Evolutionary conservation across 2,113 vertebrate genomes (phyloP), one percentile per base, ranked within the genome.

Genomic region (Argyrosomus japonicus): DNA sequence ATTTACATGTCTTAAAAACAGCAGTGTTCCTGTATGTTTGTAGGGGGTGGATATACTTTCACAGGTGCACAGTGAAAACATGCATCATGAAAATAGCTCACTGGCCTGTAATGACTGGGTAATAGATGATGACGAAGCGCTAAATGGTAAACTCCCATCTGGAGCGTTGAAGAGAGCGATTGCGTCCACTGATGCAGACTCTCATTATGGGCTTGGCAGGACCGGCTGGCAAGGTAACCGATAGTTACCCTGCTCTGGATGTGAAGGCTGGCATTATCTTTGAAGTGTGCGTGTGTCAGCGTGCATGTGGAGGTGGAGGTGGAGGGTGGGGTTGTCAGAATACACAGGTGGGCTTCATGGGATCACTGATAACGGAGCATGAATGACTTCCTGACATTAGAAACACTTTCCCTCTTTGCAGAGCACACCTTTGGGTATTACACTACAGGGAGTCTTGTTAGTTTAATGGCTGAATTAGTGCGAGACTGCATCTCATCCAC

Each of bases 151-250:
- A 80, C 82, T 88, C 82, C 82, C 90, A 91, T 89, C 87, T 92
- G 91, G 80, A 82, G 36, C 14, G 21, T 14, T 73, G 81, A 71
- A 77, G 88, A 63, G 68, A 88, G 77, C 6, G 60, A 84, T 61
- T 65, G 71, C 65, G 43, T 83, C 57, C 79, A 70, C 85, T 47
- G 89, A 79, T 53, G 71, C 70, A 86, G 62, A 87, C 87, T 77
- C 74, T 93, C 64, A 94, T 95, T 95, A 93, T 84, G 91, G 93
- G 87, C 86, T 89, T 60, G 76, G 84, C 85, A 72, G 68, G 58
- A 82, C 69, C 53, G 73, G 50, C 83, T 91, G 92, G 87, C 83
- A 87, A 50, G 43, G 85, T 81, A 90, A 94, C 89, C 32, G 67
- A 70, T 92, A 79, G 84, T 94, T 94, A 91, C 92, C 57, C 86